These are phyloP conservation scores for Anhinga rufa DNA, from an alignment of 2,113 vertebrate species.

Conservation along the genomic window DNA sequence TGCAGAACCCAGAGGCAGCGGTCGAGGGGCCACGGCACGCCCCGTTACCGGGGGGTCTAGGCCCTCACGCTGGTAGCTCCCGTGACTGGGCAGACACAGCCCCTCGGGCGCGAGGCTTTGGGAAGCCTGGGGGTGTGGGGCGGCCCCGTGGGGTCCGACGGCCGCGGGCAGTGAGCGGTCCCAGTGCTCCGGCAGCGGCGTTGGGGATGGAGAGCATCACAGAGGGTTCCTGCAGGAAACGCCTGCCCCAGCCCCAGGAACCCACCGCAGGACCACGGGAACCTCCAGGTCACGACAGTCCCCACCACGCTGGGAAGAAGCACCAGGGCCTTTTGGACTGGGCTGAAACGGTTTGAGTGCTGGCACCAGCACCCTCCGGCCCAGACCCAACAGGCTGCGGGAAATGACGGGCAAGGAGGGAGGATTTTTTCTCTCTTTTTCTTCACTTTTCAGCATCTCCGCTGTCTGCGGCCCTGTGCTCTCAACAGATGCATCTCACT, in stretches of 20 bases:
- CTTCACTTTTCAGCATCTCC: background rate
- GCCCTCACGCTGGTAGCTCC: background rate
- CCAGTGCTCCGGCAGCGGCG: accelerated
- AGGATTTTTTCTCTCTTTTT: background rate
- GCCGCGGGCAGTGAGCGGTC: background rate
- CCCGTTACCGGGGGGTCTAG: background rate
- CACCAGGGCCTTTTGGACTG: background rate
- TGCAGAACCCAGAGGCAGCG: background rate
- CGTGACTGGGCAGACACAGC: background rate
- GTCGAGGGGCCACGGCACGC: too few relatives aligned
- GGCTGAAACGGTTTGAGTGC: background rate
- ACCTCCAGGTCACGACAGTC: too few relatives aligned
- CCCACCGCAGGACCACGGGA: too few relatives aligned
- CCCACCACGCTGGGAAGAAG: background rate
- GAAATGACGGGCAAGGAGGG: background rate
- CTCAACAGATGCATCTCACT: background rate
- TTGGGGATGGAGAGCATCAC: background rate
- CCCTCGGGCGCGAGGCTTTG: background rate
- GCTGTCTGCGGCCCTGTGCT: background rate
- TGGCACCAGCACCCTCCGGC: background rate
- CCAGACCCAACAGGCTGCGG: background rate
- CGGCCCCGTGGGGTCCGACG: accelerated
- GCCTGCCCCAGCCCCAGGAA: background rate
- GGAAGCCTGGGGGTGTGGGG: background rate
- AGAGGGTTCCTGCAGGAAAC: background rate